These are phyloP conservation scores for Teleogryllus oceanicus DNA, from an alignment of 2,888 invertebrate genomes.

Conservation along the genomic window DNA sequence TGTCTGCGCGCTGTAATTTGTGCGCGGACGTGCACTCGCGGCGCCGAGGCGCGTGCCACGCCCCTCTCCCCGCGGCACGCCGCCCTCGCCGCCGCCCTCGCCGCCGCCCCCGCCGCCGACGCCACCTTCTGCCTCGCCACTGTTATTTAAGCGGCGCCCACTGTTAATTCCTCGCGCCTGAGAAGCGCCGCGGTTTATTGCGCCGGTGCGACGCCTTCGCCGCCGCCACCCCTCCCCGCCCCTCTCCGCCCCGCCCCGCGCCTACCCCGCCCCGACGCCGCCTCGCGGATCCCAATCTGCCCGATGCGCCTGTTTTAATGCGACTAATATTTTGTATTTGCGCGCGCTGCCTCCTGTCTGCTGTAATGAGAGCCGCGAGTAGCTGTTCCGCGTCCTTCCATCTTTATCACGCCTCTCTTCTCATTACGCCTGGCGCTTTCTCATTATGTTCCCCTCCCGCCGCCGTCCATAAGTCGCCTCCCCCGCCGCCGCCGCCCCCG, in stretches of 20 bases:
- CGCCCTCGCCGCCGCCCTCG: conserved; percentile 25
- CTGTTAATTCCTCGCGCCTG: conserved; percentile 9
- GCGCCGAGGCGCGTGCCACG: conserved; percentile 20
- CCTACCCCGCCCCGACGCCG: conserved; percentile 23
- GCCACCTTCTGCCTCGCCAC: background rate
- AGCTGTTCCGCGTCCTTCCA: background rate
- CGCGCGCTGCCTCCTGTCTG: conserved; percentile 25
- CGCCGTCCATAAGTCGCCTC: background rate
- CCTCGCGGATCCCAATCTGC: conserved; percentile 34
- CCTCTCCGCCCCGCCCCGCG: too few relatives aligned
- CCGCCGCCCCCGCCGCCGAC: conserved; percentile 31
- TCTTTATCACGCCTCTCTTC: conserved; percentile 18
- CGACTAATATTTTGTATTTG: conserved; percentile 36
- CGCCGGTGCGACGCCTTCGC: conserved; percentile 29
- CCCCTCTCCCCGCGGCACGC: conserved; percentile 29
- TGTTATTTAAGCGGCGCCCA: conserved; percentile 21
- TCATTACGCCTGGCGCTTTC: background rate
- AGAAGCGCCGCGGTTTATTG: conserved; percentile 34
- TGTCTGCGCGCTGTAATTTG: conserved; percentile 6
- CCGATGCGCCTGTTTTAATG: conserved; percentile 35
- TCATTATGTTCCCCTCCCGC: background rate
- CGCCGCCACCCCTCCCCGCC: conserved; percentile 27
- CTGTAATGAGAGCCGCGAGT: conserved; percentile 9
- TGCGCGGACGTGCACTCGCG: background rate
- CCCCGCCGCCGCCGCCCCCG: background rate